phyloP scores from a whole-genome alignment of 2,113 vertebrate species.

The Callorhinus ursinus region DNA sequence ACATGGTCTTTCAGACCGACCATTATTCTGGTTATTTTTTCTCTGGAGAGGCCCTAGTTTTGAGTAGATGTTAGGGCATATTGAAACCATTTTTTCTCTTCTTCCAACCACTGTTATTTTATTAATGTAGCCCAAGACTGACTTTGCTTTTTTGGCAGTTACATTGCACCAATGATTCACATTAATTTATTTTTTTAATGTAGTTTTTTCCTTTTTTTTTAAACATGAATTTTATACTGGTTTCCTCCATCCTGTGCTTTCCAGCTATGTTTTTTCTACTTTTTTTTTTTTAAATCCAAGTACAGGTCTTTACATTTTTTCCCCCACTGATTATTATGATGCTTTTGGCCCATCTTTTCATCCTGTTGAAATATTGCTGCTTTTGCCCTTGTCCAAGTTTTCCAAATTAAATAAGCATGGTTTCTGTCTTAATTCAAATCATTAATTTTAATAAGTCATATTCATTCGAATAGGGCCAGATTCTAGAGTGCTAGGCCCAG shows the following conservation, averaged over 20 bases:
- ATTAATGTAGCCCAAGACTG: neutral
- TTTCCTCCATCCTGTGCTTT: slow-evolving; percentile 38
- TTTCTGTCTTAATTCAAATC: slow-evolving; percentile 34
- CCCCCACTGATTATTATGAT: neutral
- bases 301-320: slow-evolving; percentile 32
- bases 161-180: slow-evolving; percentile 34
- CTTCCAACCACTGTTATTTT: neutral
- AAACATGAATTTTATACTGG: neutral
- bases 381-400: neutral
- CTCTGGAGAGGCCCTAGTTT: neutral
- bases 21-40: neutral
- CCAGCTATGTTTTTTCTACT: neutral
- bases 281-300: neutral
- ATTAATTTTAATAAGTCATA: neutral
- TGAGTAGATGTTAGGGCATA: neutral
- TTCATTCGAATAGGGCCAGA: neutral
- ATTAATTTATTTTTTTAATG: slow-evolving; percentile 53
- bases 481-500: neutral
- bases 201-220: neutral
- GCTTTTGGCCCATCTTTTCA: neutral
- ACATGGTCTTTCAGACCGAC: neutral
- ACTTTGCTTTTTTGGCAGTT: slow-evolving; percentile 20
- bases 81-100: neutral
- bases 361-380: neutral
- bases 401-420: neutral